Evolutionary conservation across 2,888 invertebrate genomes (phyloP).

Genomic region (Nemapogon koenigi): DNA sequence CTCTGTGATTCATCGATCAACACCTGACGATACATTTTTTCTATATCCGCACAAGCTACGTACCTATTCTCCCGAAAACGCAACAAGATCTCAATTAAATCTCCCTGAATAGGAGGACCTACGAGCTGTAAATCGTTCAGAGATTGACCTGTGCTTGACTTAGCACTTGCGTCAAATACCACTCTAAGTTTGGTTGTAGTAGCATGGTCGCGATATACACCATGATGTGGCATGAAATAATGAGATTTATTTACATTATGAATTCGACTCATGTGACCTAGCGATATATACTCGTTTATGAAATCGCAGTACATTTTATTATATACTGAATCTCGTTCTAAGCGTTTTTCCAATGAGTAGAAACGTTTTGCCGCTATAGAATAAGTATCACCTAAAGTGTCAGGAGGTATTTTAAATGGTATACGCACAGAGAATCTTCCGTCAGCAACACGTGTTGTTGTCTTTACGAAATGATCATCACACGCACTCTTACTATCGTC

Average conservation of each 20-base stretch:
- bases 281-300: slow-evolving; percentile 11
- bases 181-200: slow-evolving; percentile 16
- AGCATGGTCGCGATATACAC: slow-evolving; percentile 13
- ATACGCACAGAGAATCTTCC: slow-evolving; percentile 18
- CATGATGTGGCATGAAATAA: slow-evolving; percentile 18
- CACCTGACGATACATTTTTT: slow-evolving; percentile 25
- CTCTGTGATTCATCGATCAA: slow-evolving; percentile 19
- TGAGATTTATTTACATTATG: slow-evolving; percentile 9
- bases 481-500: slow-evolving; percentile 15
- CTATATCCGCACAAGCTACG: slow-evolving; percentile 21
- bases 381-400: slow-evolving; percentile 16
- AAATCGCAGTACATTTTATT: slow-evolving; percentile 16
- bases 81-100: slow-evolving; percentile 22
- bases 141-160: slow-evolving; percentile 14
- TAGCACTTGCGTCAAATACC: slow-evolving; percentile 16
- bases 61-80: slow-evolving; percentile 19
- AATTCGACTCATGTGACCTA: slow-evolving; percentile 16
- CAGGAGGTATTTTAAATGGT: slow-evolving; percentile 14
- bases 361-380: slow-evolving; percentile 14
- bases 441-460: slow-evolving; percentile 14
- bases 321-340: slow-evolving; percentile 10
- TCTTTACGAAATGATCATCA: slow-evolving; percentile 14
- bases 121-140: slow-evolving; percentile 20
- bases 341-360: slow-evolving; percentile 14
- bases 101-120: slow-evolving; percentile 21